Base-by-base conservation (phyloP, 2,797 vertebrate genomes). In the Sorex maritimensis region DNA sequence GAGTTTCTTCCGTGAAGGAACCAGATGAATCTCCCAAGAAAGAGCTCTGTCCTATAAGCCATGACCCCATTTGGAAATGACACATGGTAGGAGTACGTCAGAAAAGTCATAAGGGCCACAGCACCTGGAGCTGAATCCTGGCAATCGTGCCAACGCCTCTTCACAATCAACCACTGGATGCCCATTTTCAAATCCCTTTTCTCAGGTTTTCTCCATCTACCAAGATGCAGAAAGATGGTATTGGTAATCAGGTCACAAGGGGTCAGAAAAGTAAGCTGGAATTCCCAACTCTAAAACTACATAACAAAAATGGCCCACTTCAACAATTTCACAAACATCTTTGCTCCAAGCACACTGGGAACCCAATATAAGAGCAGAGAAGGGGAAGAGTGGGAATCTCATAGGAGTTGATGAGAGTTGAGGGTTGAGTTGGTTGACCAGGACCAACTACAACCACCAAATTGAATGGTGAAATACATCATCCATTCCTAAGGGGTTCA, bases 271-370 rank as follows among this genome's bases (percentile, higher is more conserved):
- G 11, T 46, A 85, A 79, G 14, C 23, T 79, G 6, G 28, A 65
- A 65, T 85, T 34, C 12, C 28, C 91, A 63, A n/a, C 75, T 28
- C 55, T 83, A 65, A 55, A 88, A 86, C 92, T 71, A 58, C 17
- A 23, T 9, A 44, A 34, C 4, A 69, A 21, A 94, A 90, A 69
- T 8, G 38, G 10, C 12, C 74, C 38, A n/a, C 24, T 75, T 44
- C 55, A 41, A 81, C 23, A 78, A 46, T 28, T 15, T 55, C 17
- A 26, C 55, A 46, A 90, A 58, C n/a, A 17, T 30, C 23, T 23
- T 52, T 23, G 12, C 38, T 80, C 26, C 61, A 67, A 90, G 77
- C 23, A 13, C 21, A 0, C n/a, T 58, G 19, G 38, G 78, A 85
- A 74, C 69, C 61, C 46, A 71, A 21, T 77, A 19, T 10, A 11